Evolutionary conservation across 1,140 invertebrate genomes (phyloP).

Genomic region (Brachionus plicatilis): DNA sequence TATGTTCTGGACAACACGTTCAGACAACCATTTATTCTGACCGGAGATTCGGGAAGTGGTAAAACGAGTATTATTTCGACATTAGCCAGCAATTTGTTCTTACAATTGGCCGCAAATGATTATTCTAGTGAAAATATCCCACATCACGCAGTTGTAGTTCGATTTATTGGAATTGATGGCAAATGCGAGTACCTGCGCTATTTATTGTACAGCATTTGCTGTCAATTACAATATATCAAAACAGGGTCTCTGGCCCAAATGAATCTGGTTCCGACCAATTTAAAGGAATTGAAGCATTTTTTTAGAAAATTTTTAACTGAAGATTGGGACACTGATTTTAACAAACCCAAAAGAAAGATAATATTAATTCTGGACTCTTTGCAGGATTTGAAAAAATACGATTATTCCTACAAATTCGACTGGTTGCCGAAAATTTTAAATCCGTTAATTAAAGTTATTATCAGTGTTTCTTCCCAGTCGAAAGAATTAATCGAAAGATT

Average conservation of each 20-base stretch:
- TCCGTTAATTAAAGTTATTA: background rate
- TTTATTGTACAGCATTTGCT: slow-evolving; percentile 31
- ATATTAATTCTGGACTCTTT: slow-evolving; percentile 37
- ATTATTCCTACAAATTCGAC: slow-evolving; percentile 15
- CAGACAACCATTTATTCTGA: slow-evolving; percentile 26
- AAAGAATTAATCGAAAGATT: slow-evolving; percentile 15
- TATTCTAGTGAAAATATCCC: background rate
- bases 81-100: background rate
- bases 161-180: slow-evolving; percentile 36
- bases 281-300: background rate
- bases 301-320: slow-evolving; percentile 18
- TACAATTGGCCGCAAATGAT: slow-evolving; percentile 1
- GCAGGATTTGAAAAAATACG: background rate
- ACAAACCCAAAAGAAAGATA: background rate
- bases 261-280: background rate
- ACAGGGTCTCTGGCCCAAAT: background rate
- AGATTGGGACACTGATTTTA: background rate
- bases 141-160: background rate
- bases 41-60: background rate
- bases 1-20: slow-evolving; percentile 15
- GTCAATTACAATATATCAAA: slow-evolving; percentile 37
- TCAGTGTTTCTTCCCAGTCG: background rate
- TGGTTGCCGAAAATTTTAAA: slow-evolving; percentile 31
- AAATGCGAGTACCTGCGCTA: slow-evolving; percentile 18
- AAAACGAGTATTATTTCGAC: background rate